Percentiles rank a stretch among this genome's conserved stretches.
Evolutionary conservation across 2,888 invertebrate genomes (phyloP).

Genomic region (Diachrysia chrysitis): DNA sequence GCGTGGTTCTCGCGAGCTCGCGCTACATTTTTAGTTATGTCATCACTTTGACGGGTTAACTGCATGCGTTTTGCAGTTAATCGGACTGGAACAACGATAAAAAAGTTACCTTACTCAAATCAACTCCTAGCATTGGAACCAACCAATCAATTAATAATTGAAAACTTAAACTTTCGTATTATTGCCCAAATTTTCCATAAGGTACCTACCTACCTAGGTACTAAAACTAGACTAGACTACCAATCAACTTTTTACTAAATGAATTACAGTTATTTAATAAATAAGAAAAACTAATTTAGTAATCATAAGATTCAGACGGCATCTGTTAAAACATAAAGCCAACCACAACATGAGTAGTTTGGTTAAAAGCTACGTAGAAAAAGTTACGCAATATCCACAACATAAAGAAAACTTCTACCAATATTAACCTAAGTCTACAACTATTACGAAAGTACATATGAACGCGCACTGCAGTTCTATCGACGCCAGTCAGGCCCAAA

Average conservation of each 20-base stretch:
- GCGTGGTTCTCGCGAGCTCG: constrained; percentile 57
- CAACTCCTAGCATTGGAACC: not conserved
- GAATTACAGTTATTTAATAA: too few relatives aligned
- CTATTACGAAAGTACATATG: too few relatives aligned
- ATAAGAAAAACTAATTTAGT: too few relatives aligned
- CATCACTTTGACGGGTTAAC: constrained; percentile 73
- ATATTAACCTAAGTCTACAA: not conserved
- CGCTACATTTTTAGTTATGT: constrained; percentile 64
- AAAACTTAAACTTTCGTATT: too few relatives aligned
- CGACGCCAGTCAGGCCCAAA: constrained; percentile 14
- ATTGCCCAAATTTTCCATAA: too few relatives aligned
- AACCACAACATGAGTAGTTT: not conserved
- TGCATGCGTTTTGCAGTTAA: constrained; percentile 77
- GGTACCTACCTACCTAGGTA: too few relatives aligned
- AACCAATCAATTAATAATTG: not conserved
- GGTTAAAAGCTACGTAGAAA: not conserved
- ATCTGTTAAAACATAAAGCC: not conserved
- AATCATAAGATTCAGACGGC: too few relatives aligned
- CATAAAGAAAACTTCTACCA: not conserved
- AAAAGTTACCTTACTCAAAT: not conserved
- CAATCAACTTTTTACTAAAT: too few relatives aligned
- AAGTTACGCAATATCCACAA: too few relatives aligned
- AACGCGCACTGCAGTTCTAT: constrained; percentile 14
- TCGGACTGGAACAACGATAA: constrained; percentile 63
- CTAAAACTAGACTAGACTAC: too few relatives aligned